phyloP scores from a whole-genome alignment of 2,888 invertebrate species.

The Caenorhabditis afra region DNA sequence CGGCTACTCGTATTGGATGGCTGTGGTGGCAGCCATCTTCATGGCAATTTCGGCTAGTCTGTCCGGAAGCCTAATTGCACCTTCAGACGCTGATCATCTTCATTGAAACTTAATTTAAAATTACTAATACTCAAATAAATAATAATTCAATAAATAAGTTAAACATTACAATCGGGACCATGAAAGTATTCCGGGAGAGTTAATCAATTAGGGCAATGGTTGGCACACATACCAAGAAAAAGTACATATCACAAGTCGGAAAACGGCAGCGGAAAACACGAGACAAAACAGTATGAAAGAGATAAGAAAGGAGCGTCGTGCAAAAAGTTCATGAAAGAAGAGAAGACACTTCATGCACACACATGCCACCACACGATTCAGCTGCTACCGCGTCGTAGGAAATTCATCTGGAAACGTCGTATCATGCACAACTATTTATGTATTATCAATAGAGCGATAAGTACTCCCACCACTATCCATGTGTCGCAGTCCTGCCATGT shows the following conservation, averaged over 20 bases:
- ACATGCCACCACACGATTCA: constrained; percentile 8
- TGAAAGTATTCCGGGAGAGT: no score
- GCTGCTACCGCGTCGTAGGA: constrained; percentile 25
- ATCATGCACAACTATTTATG: constrained; percentile 12
- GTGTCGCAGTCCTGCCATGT: constrained; percentile 66
- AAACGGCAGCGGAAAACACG: background rate
- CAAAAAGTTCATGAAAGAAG: constrained; percentile 6
- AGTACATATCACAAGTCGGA: constrained; percentile 12
- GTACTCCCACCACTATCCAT: constrained; percentile 71
- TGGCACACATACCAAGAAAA: constrained; percentile 8
- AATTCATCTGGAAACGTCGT: constrained; percentile 47
- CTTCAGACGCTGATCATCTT: constrained; percentile 36
- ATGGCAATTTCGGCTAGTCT: constrained; percentile 57
- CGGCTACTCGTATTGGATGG: constrained; percentile 69
- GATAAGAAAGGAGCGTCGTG: background rate
- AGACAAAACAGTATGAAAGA: background rate
- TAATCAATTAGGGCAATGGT: background rate
- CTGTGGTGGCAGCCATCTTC: constrained; percentile 64
- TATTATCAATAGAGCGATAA: constrained; percentile 60
- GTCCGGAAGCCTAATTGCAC: constrained; percentile 46
- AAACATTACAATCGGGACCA: background rate
- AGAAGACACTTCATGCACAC: constrained; percentile 13
- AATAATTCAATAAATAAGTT: constrained; percentile 12
- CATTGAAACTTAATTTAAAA: constrained; percentile 25
- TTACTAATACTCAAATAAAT: background rate